Evolutionary conservation across 2,797 vertebrate genomes (phyloP), one percentile per base, ranked within the genome.

Genomic region (Smutsia gigantea): DNA sequence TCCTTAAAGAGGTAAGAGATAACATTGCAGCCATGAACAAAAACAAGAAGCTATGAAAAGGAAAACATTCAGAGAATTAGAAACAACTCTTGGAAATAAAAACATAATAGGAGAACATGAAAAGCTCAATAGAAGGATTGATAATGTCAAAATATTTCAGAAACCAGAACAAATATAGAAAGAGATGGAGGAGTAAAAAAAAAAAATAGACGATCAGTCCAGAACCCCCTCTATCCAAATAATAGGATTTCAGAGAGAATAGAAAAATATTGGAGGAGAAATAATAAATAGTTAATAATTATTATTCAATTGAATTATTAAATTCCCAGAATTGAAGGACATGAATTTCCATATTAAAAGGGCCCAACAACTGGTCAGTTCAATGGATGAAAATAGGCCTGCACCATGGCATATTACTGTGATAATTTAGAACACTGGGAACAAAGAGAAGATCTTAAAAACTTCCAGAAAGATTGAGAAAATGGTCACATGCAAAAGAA

Each of bases 71-170:
- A 77, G 77, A 87, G 27, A 72, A 78, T 27, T 57, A 42, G 46
- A 84, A 93, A 88, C 19, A 96, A 71, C 15, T 63, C 53, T 71
- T 84, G 23, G 49, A 85, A 96, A 92, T 78, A 71, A 92, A 92
- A 78, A 46, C 46, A 83, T 72, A 21, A 39, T 51, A 49, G 57
- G 12, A 71, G 78, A 79, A 72, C 64, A 77, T 61, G 6, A 66
- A 91, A 96, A 91, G 21, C 12, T 87, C 34, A 63, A 7, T 29
- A 23, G 37, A 83, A 83, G 21, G 2, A 13, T 59, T 88, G 74
- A 85, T 74, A 39, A 59, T 85, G 27, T 85, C 61, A 49, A 96
- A 88, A 72, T 83, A 57, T 55, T 94, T 78, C 17, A 87, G 37
- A 57, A 88, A 51, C n/a, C 78, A 72, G 42, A 78, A 61, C 49